These are phyloP conservation scores for Coregonus clupeaformis DNA, from an alignment of 2,113 vertebrate genomes.

Conservation along the genomic window DNA sequence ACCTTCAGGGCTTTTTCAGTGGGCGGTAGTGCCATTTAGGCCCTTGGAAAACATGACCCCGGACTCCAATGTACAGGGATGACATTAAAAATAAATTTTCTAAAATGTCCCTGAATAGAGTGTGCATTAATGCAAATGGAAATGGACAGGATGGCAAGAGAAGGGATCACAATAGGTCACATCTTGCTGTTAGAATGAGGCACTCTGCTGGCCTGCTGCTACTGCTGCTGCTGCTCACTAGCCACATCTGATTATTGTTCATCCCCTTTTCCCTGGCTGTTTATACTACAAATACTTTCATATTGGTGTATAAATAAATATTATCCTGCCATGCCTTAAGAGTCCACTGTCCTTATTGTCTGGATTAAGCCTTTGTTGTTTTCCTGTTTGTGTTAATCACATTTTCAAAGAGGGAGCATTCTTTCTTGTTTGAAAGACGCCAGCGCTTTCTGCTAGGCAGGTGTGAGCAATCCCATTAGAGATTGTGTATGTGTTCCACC, in stretches of 20 bases:
- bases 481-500: conserved; percentile 54
- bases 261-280: not conserved
- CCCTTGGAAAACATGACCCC: not conserved
- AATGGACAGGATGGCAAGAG: not conserved
- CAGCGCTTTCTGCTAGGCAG: conserved; percentile 28
- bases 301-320: conserved; percentile 26
- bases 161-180: not conserved
- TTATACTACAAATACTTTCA: not conserved
- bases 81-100: not conserved
- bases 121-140: not conserved
- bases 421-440: conserved; percentile 54
- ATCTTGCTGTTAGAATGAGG: not conserved
- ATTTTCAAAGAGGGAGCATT: conserved; percentile 55
- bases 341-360: conserved; percentile 39
- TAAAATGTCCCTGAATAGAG: too few species aligned
- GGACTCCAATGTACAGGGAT: not conserved
- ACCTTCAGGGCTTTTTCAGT: not conserved
- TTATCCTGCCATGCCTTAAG: conserved; percentile 25
- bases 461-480: conserved; percentile 68
- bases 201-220: too few species aligned
- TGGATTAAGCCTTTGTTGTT: conserved; percentile 55
- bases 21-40: not conserved
- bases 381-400: conserved; percentile 61
- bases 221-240: too few species aligned
- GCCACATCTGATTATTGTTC: not conserved